A percentile compares a stretch with the other conserved stretches of the same genome.
phyloP scores from a whole-genome alignment of 2,797 vertebrate genomes.

The Poeciliopsis infans region DNA sequence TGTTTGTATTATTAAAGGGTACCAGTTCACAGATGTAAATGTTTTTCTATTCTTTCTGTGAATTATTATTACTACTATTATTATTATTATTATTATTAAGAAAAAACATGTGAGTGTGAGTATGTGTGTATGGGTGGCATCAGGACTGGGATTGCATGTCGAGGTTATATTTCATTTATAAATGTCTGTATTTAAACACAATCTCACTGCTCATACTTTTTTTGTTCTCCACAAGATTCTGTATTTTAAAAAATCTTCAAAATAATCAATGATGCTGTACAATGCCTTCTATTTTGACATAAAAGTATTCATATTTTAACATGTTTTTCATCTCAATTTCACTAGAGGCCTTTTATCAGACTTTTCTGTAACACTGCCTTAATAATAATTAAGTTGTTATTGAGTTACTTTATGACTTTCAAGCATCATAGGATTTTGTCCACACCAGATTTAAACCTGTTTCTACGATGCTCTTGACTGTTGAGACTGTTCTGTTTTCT shows the following conservation, averaged over 20 bases:
- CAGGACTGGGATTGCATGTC: slow-evolving; percentile 55
- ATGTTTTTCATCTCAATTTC: slow-evolving; percentile 27
- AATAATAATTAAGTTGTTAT: slow-evolving; percentile 36
- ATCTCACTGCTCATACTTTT: slow-evolving; percentile 14
- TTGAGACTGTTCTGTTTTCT: background rate
- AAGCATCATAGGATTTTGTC: slow-evolving; percentile 8
- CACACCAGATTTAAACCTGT: background rate
- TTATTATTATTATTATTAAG: slow-evolving; percentile 24
- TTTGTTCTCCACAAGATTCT: slow-evolving; percentile 31
- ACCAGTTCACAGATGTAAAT: slow-evolving; percentile 58
- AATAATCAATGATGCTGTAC: slow-evolving; percentile 63
- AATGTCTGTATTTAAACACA: slow-evolving; percentile 47
- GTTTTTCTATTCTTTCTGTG: slow-evolving; percentile 63
- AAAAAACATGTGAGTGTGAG: slow-evolving; percentile 20
- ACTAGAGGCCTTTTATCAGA: slow-evolving; percentile 6
- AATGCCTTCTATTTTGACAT: slow-evolving; percentile 74
- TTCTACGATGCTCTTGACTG: background rate
- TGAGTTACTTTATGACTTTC: slow-evolving; percentile 4
- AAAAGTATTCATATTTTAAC: slow-evolving; percentile 61
- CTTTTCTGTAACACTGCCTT: slow-evolving; percentile 23
- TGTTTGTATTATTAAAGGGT: slow-evolving; percentile 28
- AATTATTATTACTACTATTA: slow-evolving; percentile 8
- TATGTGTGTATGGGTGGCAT: slow-evolving; percentile 38
- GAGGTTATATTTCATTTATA: slow-evolving; percentile 45
- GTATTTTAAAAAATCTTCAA: slow-evolving; percentile 40